Evolutionary conservation across 2,888 invertebrate species (phyloP).

Genomic region (Netelia fuscicornis): DNA sequence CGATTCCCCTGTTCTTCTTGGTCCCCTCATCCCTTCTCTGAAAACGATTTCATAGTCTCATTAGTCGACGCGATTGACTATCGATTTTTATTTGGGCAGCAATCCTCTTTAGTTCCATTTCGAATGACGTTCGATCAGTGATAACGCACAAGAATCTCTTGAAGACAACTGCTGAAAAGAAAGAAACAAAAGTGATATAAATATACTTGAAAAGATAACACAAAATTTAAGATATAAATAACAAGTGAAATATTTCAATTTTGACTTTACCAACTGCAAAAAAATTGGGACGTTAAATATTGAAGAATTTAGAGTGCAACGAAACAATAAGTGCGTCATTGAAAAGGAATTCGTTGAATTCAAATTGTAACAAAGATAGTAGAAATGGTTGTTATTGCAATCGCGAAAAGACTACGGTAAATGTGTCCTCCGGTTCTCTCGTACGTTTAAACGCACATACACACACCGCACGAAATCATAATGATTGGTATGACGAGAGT

Average conservation of each 20-base stretch:
- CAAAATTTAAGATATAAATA: too few relatives aligned
- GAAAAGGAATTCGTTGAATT: not conserved
- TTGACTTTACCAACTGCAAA: too few relatives aligned
- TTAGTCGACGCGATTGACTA: constrained; percentile 30
- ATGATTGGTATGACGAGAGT: constrained; percentile 30
- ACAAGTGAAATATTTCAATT: too few relatives aligned
- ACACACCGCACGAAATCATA: constrained; percentile 1
- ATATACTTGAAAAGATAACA: not conserved
- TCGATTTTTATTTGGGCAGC: not conserved
- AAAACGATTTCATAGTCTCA: constrained; percentile 4
- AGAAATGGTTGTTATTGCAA: constrained; percentile 29
- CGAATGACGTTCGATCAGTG: not conserved
- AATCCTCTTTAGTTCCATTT: not conserved
- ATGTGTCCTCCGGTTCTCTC: constrained; percentile 13
- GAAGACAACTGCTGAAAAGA: not conserved
- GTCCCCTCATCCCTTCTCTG: not conserved
- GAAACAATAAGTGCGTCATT: not conserved
- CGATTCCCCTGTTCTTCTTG: not conserved
- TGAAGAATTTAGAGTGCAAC: not conserved
- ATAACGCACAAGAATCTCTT: not conserved
- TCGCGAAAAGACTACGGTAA: constrained; percentile 21
- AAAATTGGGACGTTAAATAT: not conserved
- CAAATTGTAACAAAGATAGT: constrained; percentile 10
- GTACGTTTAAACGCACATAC: constrained; percentile 4
- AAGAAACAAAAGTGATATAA: not conserved